Conservation (phyloP, 2,113 vertebrate genomes). For the Daboia siamensis region DNA sequence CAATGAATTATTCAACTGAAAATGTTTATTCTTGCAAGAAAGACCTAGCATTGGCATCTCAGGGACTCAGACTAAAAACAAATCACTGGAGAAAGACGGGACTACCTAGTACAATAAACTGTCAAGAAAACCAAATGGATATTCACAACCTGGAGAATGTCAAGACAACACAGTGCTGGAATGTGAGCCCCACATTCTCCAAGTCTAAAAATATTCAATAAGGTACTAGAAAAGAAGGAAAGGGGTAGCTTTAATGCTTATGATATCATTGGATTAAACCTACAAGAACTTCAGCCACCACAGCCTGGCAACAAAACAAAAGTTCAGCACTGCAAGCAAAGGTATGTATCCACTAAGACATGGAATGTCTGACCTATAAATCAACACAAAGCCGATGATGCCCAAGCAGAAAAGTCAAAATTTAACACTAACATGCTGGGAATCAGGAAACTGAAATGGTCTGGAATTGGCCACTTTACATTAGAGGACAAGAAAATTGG, state of each 20-base stretch:
- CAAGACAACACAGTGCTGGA: not conserved
- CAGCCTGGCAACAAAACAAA: not conserved
- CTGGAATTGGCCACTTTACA: not conserved
- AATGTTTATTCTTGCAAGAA: not conserved
- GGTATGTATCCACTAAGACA: not conserved
- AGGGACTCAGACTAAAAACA: not conserved
- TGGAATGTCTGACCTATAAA: not conserved
- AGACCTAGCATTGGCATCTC: not conserved
- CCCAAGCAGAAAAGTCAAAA: not conserved
- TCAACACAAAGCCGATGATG: not conserved
- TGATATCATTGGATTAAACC: not conserved
- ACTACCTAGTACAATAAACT: not conserved
- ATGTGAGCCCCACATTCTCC: not conserved
- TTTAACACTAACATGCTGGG: not conserved
- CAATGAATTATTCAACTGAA: not conserved
- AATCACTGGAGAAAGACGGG: not conserved
- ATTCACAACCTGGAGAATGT: not conserved
- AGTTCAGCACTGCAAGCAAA: not conserved
- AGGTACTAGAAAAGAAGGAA: not conserved
- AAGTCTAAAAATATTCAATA: not conserved
- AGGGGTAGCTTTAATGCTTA: not conserved
- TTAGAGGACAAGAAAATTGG: not conserved
- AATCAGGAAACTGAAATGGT: not conserved
- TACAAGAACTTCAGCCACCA: not conserved
- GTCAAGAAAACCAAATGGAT: not conserved